phyloP scores from a whole-genome alignment of 2,888 invertebrate species.

The Tachystola acroxantha region DNA sequence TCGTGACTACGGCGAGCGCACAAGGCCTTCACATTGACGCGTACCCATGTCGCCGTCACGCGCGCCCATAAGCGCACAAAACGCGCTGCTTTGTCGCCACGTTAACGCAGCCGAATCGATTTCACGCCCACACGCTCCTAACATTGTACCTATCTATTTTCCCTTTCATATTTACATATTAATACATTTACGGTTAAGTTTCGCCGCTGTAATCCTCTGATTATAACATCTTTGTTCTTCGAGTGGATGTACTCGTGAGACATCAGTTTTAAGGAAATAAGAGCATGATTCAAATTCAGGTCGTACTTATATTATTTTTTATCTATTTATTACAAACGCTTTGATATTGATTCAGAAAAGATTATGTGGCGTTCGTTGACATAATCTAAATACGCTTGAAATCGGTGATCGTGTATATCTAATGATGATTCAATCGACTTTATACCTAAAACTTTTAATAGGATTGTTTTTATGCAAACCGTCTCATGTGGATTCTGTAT shows the following conservation, averaged over 20 bases:
- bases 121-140: slow-evolving; percentile 49
- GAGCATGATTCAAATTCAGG: too few relatives aligned
- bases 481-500: background rate
- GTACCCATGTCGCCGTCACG: slow-evolving; percentile 49
- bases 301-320: too few relatives aligned
- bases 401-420: background rate
- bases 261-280: too few relatives aligned
- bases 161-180: slow-evolving; percentile 51
- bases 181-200: too few relatives aligned
- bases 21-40: slow-evolving; percentile 53
- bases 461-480: background rate
- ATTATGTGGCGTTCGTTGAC: slow-evolving; percentile 1
- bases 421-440: background rate
- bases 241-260: background rate
- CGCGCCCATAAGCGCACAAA: slow-evolving; percentile 37
- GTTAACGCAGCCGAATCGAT: slow-evolving; percentile 56
- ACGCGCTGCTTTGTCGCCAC: slow-evolving; percentile 40
- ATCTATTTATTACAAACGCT: too few relatives aligned
- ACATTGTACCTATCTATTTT: slow-evolving; percentile 47
- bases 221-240: background rate
- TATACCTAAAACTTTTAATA: background rate
- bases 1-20: slow-evolving; percentile 45
- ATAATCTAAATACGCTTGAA: slow-evolving; percentile 2
- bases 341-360: background rate
- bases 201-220: background rate